Evolutionary conservation across 2,113 vertebrate genomes (phyloP).

Genomic region (Seriola dumerili): DNA sequence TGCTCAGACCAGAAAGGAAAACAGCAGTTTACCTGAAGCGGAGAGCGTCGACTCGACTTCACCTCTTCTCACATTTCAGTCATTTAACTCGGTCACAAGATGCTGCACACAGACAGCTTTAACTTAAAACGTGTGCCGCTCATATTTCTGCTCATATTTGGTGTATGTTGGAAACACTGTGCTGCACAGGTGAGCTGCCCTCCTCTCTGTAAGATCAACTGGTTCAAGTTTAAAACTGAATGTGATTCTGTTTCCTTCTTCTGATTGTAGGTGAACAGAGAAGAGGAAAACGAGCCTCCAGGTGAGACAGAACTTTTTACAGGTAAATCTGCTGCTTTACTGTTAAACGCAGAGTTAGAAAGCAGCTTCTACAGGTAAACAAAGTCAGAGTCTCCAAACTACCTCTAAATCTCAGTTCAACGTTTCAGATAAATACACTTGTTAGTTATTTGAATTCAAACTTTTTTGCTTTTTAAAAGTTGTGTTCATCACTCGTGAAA

Average conservation of each 20-base stretch:
- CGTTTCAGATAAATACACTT: too few species aligned
- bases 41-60: neutral
- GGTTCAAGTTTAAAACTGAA: neutral
- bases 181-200: constrained; percentile 53
- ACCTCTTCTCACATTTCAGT: neutral
- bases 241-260: neutral
- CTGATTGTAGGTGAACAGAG: constrained; percentile 36
- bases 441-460: too few species aligned
- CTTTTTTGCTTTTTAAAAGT: too few species aligned
- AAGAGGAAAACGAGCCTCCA: constrained; percentile 24
- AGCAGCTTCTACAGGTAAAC: too few species aligned
- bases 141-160: constrained; percentile 49
- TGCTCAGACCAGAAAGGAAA: constrained; percentile 40
- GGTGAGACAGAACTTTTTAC: constrained; percentile 54
- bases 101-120: constrained; percentile 24
- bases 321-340: too few species aligned
- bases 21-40: constrained; percentile 20
- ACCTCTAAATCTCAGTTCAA: too few species aligned
- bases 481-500: too few species aligned
- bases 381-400: too few species aligned
- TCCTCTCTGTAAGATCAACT: neutral
- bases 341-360: too few species aligned
- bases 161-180: constrained; percentile 12
- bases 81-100: constrained; percentile 40
- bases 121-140: neutral